These are phyloP conservation scores for Branchipolynoe longqiensis DNA, from an alignment of 2,888 invertebrate genomes.

Conservation along the genomic window DNA sequence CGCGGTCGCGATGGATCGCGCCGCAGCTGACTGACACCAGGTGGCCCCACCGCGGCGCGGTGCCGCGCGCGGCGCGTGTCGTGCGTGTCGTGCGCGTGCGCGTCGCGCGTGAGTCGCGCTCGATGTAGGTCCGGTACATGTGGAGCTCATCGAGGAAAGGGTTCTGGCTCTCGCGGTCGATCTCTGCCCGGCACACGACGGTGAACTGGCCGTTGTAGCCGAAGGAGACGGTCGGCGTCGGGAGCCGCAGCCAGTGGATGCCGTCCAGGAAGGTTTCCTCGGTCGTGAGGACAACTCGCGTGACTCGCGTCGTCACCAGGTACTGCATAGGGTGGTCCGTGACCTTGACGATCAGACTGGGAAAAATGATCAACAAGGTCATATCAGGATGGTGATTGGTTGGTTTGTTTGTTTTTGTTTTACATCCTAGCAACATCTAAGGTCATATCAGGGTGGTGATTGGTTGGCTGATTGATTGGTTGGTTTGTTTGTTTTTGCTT, in stretches of 20 bases:
- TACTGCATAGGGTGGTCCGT: slow-evolving; percentile 57
- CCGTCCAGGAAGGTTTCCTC: slow-evolving; percentile 53
- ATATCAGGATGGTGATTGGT: background rate
- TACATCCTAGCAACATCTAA: too few species aligned
- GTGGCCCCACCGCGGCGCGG: too few species aligned
- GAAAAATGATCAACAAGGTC: background rate
- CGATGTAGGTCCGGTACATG: slow-evolving; percentile 55
- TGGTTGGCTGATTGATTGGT: too few species aligned
- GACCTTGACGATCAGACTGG: slow-evolving; percentile 33
- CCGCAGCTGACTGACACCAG: slow-evolving; percentile 53
- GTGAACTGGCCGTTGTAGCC: slow-evolving; percentile 51
- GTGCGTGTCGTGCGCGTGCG: background rate
- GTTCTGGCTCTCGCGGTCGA: slow-evolving; percentile 55
- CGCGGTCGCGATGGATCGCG: slow-evolving; percentile 58
- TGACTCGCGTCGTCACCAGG: slow-evolving; percentile 58
- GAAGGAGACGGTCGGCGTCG: slow-evolving; percentile 55
- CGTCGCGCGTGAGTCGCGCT: background rate
- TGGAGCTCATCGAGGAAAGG: slow-evolving; percentile 59
- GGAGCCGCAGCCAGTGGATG: slow-evolving; percentile 56
- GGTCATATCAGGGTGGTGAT: too few species aligned
- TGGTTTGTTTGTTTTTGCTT: too few species aligned
- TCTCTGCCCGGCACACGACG: slow-evolving; percentile 49
- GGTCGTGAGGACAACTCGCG: background rate
- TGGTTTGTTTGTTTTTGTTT: too few species aligned
- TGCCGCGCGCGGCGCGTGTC: background rate